Base-by-base conservation (phyloP, 2,113 vertebrate genomes). In the Aythya baeri region DNA sequence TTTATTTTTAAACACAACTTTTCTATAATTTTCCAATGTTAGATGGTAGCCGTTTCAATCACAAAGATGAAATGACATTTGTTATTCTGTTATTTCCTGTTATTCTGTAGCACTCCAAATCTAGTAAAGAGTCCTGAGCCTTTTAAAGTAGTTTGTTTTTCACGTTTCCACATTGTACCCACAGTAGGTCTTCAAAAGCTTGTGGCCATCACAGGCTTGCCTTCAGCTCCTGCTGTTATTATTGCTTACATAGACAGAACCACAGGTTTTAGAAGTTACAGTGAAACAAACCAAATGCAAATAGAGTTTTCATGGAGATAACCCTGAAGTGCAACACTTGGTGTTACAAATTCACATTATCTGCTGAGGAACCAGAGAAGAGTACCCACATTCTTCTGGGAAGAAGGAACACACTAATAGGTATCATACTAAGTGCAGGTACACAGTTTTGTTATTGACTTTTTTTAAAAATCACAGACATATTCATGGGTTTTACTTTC, bases 281-380 rank as follows among this genome's bases (percentile, higher is more conserved):
- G 46, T 4, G 5, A 88, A 88, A 75, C 5, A 71, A 80, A 55
- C 3, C 17, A 55, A 59, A 76, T 2, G 7, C 6, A 62, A 62
- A 54, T 26, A 75, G 41, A 8, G 12, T 76, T 77, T 26, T 7
- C 31, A 21, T 22, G 22, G 61, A 70, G 41, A 31, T 8, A 43
- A 43, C 8, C 9, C 23, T 54, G 55, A 61, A 66, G 23, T 14
- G 29, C 2, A 7, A 23, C 38, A 6, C 22, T 29, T 65, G 17
- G 20, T 66, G 7, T 44, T 67, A 21, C 5, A 34, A 11, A 10
- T 63, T 70, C 41, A 16, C 22, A 17, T 27, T 0, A 0, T n/a
- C 36, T 50, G 23, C 49, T 44, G 44, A 58, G 32, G 16, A 32
- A 76, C 29, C 31, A 25, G n/a, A 38, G 15, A 85, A 83, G 17